Percentiles rank a stretch among this genome's conserved stretches.
Conservation (phyloP, 2,888 invertebrate genomes). For the Lucinisca nassula region DNA sequence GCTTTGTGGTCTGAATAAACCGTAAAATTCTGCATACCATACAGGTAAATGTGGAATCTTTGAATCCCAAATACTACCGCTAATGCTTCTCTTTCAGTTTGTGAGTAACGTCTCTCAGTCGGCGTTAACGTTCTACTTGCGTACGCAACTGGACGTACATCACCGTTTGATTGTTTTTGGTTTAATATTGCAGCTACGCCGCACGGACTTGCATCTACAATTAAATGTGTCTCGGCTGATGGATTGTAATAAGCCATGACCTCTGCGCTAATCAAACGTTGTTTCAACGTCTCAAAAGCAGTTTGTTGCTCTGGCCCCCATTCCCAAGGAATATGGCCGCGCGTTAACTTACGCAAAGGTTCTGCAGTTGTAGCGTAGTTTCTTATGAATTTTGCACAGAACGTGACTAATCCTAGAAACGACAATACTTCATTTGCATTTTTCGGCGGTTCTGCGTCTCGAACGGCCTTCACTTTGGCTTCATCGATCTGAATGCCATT, state of each 20-base stretch:
- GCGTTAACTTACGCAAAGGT: slow-evolving; percentile 23
- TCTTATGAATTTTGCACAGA: slow-evolving; percentile 15
- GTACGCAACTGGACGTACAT: slow-evolving; percentile 14
- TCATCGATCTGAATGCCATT: slow-evolving; percentile 8
- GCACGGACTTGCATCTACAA: slow-evolving; percentile 18
- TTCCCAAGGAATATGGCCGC: background rate
- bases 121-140: slow-evolving; percentile 14
- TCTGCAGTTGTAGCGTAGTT: slow-evolving; percentile 27
- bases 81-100: slow-evolving; percentile 3
- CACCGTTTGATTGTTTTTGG: slow-evolving; percentile 20
- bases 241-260: slow-evolving; percentile 29
- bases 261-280: background rate
- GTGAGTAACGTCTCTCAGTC: slow-evolving; percentile 8
- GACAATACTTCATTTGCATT: background rate
- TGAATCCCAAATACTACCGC: slow-evolving; percentile 26
- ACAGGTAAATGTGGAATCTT: background rate
- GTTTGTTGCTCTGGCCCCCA: slow-evolving; percentile 8
- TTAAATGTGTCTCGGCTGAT: slow-evolving; percentile 4
- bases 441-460: slow-evolving; percentile 1
- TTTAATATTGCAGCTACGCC: slow-evolving; percentile 12
- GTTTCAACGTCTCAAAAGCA: background rate
- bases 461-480: slow-evolving; percentile 15
- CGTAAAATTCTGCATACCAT: slow-evolving; percentile 13
- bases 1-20: slow-evolving; percentile 1
- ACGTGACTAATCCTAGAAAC: slow-evolving; percentile 22